Base-by-base conservation (phyloP, 2,797 vertebrate species). In the Novumbra hubbsi region DNA sequence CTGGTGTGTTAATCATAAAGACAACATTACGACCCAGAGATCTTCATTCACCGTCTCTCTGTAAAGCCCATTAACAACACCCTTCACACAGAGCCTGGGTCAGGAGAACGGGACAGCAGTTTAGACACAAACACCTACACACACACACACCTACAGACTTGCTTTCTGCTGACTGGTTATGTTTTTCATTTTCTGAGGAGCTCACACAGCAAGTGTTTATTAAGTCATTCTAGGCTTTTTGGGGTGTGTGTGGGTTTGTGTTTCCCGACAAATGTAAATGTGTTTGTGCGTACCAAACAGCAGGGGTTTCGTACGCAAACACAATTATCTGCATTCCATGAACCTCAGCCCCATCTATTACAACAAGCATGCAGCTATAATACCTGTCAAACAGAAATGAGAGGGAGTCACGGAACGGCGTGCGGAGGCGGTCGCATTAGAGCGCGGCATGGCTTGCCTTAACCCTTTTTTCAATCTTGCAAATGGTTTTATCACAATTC, bases 141-240 rank as follows among this genome's bases (percentile, higher is more conserved):
- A 55, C 73, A 73, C 34, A 68, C 19, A 17, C 67, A 65, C 68
- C 28, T 17, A 67, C 49, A 73, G 64, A 73, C 72, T 21, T 24
- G 68, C 60, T 85, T 88, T 83, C 75, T 88, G 87, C 89, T 88
- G 89, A 90, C 72, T 68, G 64, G 3, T 27, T 82, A 70, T 15
- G 11, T 80, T 77, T 57, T 80, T 81, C 24, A 41, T 65, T 73
- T 87, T 86, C 83, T 68, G 74, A 75, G 84, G 72, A 86, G 84
- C 79, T 32, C 80, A 88, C 84, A 68, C 83, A 86, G 88, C 83
- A 85, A 74, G 74, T 74, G 78, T 88, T 80, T 83, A 83, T 85
- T 75, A 82, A 78, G 77, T 77, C 80, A 49, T 21, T 79, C 69
- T 71, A 34, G 76, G 73, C 82, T 79, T 21, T 9, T 12, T 9